A percentile compares a stretch with the other conserved stretches of the same genome.
These are phyloP conservation scores for Corythucha ciliata DNA, from an alignment of 2,888 invertebrate species.

Conservation along the genomic window DNA sequence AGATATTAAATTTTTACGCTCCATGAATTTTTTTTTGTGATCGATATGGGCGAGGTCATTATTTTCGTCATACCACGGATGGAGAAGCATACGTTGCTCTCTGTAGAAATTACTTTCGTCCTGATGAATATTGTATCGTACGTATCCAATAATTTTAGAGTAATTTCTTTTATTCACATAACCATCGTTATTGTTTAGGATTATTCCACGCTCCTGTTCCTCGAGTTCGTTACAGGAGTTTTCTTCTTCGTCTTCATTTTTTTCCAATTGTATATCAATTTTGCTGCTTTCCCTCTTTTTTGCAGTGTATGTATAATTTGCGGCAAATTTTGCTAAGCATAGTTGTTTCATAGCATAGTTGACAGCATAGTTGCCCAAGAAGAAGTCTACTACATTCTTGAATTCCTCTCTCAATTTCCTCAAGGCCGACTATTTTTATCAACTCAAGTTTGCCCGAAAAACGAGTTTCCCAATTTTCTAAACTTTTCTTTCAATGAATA, in stretches of 20 bases:
- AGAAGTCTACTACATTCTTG: no score
- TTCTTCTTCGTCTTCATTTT: slow-evolving; percentile 34
- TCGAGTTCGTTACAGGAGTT: no score
- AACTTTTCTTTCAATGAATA: no score
- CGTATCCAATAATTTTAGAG: slow-evolving; percentile 15
- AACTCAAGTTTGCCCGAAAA: no score
- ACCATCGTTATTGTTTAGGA: slow-evolving; percentile 2
- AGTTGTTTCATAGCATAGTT: no score
- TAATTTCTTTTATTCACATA: background rate
- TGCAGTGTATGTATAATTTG: no score
- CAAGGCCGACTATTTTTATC: no score
- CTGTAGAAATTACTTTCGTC: slow-evolving; percentile 10
- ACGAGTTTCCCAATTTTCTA: no score
- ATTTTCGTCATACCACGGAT: slow-evolving; percentile 33
- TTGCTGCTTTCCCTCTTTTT: background rate
- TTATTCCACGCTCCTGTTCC: no score
- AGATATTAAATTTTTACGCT: background rate
- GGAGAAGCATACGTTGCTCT: slow-evolving; percentile 26
- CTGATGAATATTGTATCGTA: slow-evolving; percentile 6
- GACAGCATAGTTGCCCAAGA: no score
- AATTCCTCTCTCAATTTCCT: no score
- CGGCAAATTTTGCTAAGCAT: no score
- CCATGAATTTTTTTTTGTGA: slow-evolving; percentile 9
- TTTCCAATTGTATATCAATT: background rate
- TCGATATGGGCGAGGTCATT: slow-evolving; percentile 26